These are phyloP conservation scores for Limnodromus scolopaceus DNA, from an alignment of 2,797 vertebrate species.

Conservation along the genomic window DNA sequence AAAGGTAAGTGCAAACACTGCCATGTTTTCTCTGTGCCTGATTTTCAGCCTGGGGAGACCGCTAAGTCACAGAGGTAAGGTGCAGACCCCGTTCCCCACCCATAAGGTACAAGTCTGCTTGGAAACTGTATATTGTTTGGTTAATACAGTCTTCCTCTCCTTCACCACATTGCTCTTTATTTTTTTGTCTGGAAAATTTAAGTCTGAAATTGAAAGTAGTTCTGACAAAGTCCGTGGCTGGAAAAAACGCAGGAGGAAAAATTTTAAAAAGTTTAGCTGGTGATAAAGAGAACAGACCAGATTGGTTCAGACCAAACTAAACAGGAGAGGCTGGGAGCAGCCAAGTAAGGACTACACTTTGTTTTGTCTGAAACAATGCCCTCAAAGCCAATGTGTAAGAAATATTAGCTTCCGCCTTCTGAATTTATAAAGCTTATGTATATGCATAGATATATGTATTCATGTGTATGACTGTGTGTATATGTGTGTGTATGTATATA, in stretches of 20 bases:
- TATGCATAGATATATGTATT: not conserved
- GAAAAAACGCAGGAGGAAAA: not conserved
- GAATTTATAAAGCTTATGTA: not conserved
- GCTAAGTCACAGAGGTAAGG: not conserved
- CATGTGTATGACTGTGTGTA: not conserved
- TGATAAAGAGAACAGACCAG: not conserved
- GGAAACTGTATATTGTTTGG: not conserved
- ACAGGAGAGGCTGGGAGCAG: not conserved
- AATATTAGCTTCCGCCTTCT: not conserved
- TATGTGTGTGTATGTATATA: not conserved
- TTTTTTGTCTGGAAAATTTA: not conserved
- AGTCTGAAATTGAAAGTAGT: not conserved
- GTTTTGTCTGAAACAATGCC: not conserved
- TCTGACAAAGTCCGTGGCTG: not conserved
- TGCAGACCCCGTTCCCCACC: accelerated
- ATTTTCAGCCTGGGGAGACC: not conserved
- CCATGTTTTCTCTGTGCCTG: not conserved
- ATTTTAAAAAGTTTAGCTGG: accelerated
- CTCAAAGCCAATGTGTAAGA: not conserved
- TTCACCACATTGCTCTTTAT: not conserved
- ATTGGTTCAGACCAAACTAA: not conserved
- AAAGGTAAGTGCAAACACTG: not conserved
- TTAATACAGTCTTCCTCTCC: not conserved
- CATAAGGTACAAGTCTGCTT: accelerated
- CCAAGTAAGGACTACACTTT: not conserved